These are phyloP conservation scores for Ectobius pallidus DNA, from an alignment of 2,888 invertebrate species.

Conservation along the genomic window DNA sequence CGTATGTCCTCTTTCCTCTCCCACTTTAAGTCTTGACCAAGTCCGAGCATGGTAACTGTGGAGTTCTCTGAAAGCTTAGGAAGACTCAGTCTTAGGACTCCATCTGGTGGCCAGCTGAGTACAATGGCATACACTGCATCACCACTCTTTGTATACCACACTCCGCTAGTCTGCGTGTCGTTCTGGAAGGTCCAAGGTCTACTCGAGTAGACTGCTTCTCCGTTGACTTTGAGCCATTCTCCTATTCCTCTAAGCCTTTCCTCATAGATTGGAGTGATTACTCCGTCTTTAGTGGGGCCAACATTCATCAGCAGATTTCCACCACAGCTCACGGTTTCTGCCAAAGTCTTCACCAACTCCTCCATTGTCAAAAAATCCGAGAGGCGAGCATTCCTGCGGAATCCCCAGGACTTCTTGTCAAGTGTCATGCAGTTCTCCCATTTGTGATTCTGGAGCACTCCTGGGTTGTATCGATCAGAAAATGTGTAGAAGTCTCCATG, in stretches of 20 bases:
- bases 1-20: background rate
- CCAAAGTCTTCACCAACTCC: slow-evolving; percentile 74
- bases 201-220: slow-evolving; percentile 82
- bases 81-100: background rate
- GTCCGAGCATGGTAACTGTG: background rate
- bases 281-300: slow-evolving; percentile 89
- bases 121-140: slow-evolving; percentile 20
- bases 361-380: slow-evolving; percentile 69
- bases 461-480: slow-evolving; percentile 80
- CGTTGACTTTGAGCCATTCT: slow-evolving; percentile 79
- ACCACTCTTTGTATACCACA: slow-evolving; percentile 81
- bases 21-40: no score
- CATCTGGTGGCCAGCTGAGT: slow-evolving; percentile 12
- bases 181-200: slow-evolving; percentile 83
- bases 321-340: slow-evolving; percentile 82
- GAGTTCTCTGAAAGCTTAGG: background rate
- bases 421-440: slow-evolving; percentile 97
- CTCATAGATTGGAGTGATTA: slow-evolving; percentile 83
- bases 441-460: slow-evolving; percentile 75
- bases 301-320: slow-evolving; percentile 84
- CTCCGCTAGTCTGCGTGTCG: slow-evolving; percentile 69
- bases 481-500: slow-evolving; percentile 93
- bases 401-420: slow-evolving; percentile 88
- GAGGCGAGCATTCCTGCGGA: slow-evolving; percentile 71
- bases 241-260: slow-evolving; percentile 82